Evolutionary conservation across 2,113 vertebrate genomes (phyloP), one percentile per base, ranked within the genome.

Genomic region (Indicator maculatus): DNA sequence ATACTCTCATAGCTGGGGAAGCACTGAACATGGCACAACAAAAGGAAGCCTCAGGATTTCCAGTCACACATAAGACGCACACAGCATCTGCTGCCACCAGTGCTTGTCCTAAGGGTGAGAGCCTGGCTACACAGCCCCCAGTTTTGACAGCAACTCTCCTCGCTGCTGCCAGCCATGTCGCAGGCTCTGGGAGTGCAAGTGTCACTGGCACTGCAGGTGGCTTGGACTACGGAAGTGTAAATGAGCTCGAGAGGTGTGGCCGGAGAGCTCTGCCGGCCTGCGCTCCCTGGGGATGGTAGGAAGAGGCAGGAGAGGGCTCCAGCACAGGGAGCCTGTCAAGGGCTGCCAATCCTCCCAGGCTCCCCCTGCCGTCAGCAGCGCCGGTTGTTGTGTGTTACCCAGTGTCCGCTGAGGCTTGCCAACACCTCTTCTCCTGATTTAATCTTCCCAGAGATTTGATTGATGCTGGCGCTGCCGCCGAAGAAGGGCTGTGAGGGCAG

Each of bases 391-490:
- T 27, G 67, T 45, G 92, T 97, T 96, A 99, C 99, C 99, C 99
- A 99, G 97, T 99, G 98, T 94, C 99, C 99, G 1, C 96, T 98
- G 45, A 99, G 97, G 8, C 91, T 98, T 3, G 99, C 98, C 93
- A 98, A 86, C 27, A 99, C 96, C 56, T 99, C 98, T 52, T 98
- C 98, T 88, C 98, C 99, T 0, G 97, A 95, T 9, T 71, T 97
- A 88, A 99, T 99, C 98, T 98, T 99, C 84, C 99, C 99, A 3
- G 97, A 98, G 96, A 99, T 98, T 95, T 99, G 99, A 97, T 99
- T 99, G 93, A 99, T 98, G 83, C 97, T 98, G 6, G 96, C 20
- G 36, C 98, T 97, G 84, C 98, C 98, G 79, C 99, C 98, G 2
- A 99, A 99, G 97, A 99, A 99, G 45, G 99, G 99, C 99, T 99